Conservation (phyloP, 2,888 invertebrate genomes). For the Seladonia tumulorum region DNA sequence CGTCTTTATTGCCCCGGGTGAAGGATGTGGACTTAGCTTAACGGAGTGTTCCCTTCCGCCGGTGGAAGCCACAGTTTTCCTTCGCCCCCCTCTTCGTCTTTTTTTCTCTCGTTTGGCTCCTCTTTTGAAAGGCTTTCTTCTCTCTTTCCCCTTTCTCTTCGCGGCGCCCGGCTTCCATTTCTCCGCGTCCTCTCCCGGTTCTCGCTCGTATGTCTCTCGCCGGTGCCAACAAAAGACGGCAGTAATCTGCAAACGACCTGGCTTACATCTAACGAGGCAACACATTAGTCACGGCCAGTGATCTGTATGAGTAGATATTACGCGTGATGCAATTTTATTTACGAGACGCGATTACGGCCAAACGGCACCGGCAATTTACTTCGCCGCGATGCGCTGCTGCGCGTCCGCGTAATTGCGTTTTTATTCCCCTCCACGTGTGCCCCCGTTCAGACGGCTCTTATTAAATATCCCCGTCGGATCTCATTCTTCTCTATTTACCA, state of each 20-base stretch:
- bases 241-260: constrained; percentile 68
- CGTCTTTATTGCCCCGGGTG: constrained; percentile 56
- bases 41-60: constrained; percentile 62
- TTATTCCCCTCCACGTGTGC: constrained; percentile 29
- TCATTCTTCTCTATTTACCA: not conserved
- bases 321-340: constrained; percentile 64
- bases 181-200: not conserved
- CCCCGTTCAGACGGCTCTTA: not conserved
- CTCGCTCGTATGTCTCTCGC: constrained; percentile 13
- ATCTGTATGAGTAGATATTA: constrained; percentile 65
- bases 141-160: not conserved
- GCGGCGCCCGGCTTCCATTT: not conserved
- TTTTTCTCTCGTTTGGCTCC: not conserved
- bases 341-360: constrained; percentile 44
- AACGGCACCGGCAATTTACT: constrained; percentile 12
- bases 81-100: not conserved
- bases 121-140: constrained; percentile 10
- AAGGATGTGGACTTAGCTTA: constrained; percentile 63
- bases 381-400: not conserved
- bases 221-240: constrained; percentile 56
- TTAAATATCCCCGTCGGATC: not conserved
- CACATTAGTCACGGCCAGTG: constrained; percentile 65
- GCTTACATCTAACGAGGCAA: constrained; percentile 67
- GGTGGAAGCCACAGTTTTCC: constrained; percentile 46
- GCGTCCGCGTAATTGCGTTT: constrained; percentile 47